Conservation (phyloP, 2,888 invertebrate genomes). For the Autographa pulchrina region DNA sequence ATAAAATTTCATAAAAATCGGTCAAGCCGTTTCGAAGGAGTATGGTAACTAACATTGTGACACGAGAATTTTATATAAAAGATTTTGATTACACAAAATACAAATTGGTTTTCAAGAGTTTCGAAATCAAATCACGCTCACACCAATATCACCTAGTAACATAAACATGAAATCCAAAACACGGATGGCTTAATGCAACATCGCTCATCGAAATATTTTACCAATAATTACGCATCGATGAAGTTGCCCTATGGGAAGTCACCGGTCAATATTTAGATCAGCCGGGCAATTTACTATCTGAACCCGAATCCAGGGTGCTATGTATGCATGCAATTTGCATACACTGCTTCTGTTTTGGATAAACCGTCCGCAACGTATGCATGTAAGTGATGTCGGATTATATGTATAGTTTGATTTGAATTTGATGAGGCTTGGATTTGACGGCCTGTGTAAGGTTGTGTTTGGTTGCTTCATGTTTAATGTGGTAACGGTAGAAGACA, state of each 20-base stretch:
- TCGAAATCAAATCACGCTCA: too few relatives aligned
- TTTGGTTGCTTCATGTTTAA: not conserved
- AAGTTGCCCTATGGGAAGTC: slow-evolving; percentile 47
- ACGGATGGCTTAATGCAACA: not conserved
- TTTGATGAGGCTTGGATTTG: slow-evolving; percentile 43
- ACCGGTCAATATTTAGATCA: slow-evolving; percentile 70
- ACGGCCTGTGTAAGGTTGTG: not conserved
- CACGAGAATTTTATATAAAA: too few relatives aligned
- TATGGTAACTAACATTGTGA: too few relatives aligned
- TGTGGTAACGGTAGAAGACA: too few relatives aligned
- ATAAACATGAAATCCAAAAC: not conserved
- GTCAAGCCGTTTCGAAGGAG: too few relatives aligned
- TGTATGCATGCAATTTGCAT: slow-evolving; percentile 74
- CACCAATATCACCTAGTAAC: not conserved
- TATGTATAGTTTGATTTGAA: slow-evolving; percentile 58
- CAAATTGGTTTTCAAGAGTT: not conserved
- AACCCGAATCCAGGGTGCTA: slow-evolving; percentile 63
- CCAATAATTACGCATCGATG: slow-evolving; percentile 47
- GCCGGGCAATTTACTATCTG: slow-evolving; percentile 73
- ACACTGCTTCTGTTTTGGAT: slow-evolving; percentile 61
- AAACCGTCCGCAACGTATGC: slow-evolving; percentile 55
- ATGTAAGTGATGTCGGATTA: slow-evolving; percentile 61
- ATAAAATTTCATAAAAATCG: too few relatives aligned
- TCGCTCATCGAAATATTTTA: slow-evolving; percentile 25
- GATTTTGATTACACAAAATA: not conserved